Evolutionary conservation across 2,888 invertebrate species (phyloP).

Genomic region (Pristionchus mayeri): DNA sequence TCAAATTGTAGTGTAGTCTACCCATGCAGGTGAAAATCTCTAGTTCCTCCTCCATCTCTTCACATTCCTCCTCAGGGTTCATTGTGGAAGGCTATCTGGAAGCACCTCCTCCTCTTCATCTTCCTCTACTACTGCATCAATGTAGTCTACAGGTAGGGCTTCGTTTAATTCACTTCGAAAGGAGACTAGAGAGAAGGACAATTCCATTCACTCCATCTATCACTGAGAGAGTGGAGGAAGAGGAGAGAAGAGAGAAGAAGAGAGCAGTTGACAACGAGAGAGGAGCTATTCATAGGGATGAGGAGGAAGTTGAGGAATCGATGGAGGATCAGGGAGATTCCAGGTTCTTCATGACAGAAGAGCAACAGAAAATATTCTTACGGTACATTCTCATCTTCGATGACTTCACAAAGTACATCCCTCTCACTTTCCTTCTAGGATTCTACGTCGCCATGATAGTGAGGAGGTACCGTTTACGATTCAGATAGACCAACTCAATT

Average conservation of each 20-base stretch:
- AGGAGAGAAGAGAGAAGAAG: not conserved
- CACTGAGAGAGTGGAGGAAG: not conserved
- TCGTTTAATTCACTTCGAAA: constrained; percentile 4
- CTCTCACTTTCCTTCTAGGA: constrained; percentile 69
- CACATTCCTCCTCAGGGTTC: constrained; percentile 60
- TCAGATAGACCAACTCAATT: no score
- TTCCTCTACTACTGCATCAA: constrained; percentile 66
- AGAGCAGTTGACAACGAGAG: not conserved
- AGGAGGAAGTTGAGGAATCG: constrained; percentile 23
- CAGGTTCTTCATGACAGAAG: constrained; percentile 64
- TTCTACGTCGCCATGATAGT: constrained; percentile 72
- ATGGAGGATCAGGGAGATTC: constrained; percentile 37
- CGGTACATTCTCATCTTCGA: constrained; percentile 63
- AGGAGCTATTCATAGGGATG: not conserved
- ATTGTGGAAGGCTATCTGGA: constrained; percentile 71
- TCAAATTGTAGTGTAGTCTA: no score
- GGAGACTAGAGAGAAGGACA: constrained; percentile 13
- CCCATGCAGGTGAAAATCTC: no score
- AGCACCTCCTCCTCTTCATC: constrained; percentile 65
- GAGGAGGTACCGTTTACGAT: no score
- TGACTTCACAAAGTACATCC: constrained; percentile 68
- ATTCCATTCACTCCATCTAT: constrained; percentile 7
- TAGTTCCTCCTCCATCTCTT: no score
- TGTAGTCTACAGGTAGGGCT: constrained; percentile 61
- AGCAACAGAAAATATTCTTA: constrained; percentile 55